Base-by-base conservation (phyloP, 2,113 vertebrate species). In the Puntigrus tetrazona region DNA sequence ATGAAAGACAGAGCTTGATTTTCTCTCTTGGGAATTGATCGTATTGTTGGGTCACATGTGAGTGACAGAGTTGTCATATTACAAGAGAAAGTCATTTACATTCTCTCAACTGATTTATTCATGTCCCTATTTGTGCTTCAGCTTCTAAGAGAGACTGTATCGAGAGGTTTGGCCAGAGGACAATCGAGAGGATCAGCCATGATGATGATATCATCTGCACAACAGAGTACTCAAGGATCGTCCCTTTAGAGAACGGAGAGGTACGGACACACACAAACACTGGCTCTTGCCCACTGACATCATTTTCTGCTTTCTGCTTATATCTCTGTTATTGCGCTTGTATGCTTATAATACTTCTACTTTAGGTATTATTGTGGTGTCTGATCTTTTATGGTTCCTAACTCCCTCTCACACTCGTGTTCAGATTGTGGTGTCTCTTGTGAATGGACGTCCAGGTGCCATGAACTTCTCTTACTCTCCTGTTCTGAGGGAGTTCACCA, bases 401-500 rank as follows among this genome's bases (percentile, higher is more conserved):
- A 69, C 10, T 69, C 13, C 29, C 3, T 47, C 22, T 63, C 18
- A 13, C 72, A 20, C 6, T n/a, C n/a, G 8, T 4, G 27, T 38
- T 0, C 90, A 99, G 98, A 93, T 99, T 2, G 98, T 99, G 7
- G 97, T 99, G 34, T 99, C 98, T 6, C 89, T 99, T 94, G 98
- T 99, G 22, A 99, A 98, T 0, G 96, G 97, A 2, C 96, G 98
- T 7, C 98, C 98, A 0, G 98, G 98, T 4, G 96, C 98, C 61
- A 94, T 95, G 96, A 99, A 99, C 89, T 99, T 99, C 92, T 98
- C 98, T 36, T 98, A 97, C 88, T 99, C 98, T 0, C 97, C 97
- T 0, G 93, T 97, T 1, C 94, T 99, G 72, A 93, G 97, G 18
- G 96, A 98, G 13, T 99, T 99, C 93, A 99, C 98, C 0, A 99